Percentiles rank a stretch among this genome's conserved stretches.
These are phyloP conservation scores for Diglossa cyanea DNA, from an alignment of 2,797 vertebrate genomes.

Conservation along the genomic window DNA sequence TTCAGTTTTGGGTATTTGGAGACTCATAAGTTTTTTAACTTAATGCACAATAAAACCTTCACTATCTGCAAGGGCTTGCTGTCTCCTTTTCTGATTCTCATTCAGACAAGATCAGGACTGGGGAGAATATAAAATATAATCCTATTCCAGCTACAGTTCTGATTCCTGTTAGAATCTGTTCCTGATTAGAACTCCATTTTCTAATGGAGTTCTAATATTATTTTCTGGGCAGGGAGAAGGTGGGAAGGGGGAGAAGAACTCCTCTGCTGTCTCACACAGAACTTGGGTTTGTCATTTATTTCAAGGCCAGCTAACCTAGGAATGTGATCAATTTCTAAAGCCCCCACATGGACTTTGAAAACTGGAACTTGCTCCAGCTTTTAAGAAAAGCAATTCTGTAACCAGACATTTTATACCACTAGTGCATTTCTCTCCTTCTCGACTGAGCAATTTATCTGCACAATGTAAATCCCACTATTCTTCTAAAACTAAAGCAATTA, in stretches of 20 bases:
- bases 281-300: background rate
- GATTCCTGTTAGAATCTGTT: too few relatives aligned
- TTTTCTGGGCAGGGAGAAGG: too few relatives aligned
- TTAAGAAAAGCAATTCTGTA: background rate
- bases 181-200: background rate
- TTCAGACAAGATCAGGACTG: background rate
- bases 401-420: background rate
- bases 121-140: background rate
- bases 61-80: background rate
- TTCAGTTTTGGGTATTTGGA: background rate
- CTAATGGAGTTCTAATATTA: background rate
- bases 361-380: background rate
- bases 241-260: background rate
- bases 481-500: background rate
- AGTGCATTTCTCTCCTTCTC: background rate
- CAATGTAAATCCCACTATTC: rapidly evolving
- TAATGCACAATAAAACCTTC: background rate
- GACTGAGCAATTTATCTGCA: background rate
- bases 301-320: background rate
- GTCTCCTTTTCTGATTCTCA: background rate
- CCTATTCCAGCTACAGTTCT: background rate
- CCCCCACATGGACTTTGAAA: background rate
- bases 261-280: background rate
- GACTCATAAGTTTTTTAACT: background rate
- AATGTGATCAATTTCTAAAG: background rate